Evolutionary conservation across 1,140 invertebrate species (phyloP).

Genomic region (Colletes latitarsis): DNA sequence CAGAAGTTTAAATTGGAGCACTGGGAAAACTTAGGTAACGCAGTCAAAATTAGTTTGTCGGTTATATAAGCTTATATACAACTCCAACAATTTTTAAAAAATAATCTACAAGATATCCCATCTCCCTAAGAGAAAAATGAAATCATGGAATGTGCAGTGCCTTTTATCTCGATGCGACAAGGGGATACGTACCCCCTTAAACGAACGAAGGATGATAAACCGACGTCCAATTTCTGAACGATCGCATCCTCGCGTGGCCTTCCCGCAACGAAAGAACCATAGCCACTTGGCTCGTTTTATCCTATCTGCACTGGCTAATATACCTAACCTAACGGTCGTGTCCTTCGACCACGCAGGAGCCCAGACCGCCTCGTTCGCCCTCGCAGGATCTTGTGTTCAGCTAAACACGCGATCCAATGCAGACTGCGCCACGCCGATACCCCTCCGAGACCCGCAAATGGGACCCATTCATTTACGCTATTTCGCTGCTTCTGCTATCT

Average conservation of each 20-base stretch:
- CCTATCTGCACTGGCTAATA: constrained; percentile 57
- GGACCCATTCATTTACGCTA: constrained; percentile 13
- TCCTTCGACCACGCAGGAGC: constrained; percentile 62
- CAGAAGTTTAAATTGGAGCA: too few relatives aligned
- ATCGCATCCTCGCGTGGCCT: not conserved
- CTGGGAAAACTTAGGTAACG: too few relatives aligned
- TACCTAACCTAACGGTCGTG: constrained; percentile 62
- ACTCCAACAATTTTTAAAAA: too few relatives aligned
- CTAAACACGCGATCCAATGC: constrained; percentile 56
- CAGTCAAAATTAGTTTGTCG: too few relatives aligned
- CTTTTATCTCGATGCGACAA: too few relatives aligned
- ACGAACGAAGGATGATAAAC: not conserved
- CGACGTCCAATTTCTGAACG: constrained; percentile 6
- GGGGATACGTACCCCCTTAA: too few relatives aligned
- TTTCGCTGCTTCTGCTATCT: constrained; percentile 29
- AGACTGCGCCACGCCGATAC: constrained; percentile 41
- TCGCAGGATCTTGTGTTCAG: constrained; percentile 48
- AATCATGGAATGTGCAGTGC: too few relatives aligned
- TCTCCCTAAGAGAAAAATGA: too few relatives aligned
- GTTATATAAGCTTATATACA: too few relatives aligned
- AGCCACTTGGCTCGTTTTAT: constrained; percentile 58
- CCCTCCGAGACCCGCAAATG: constrained; percentile 45
- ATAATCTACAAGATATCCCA: too few relatives aligned
- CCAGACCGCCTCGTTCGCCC: constrained; percentile 40
- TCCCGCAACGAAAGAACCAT: constrained; percentile 20